Percentiles rank a stretch among this genome's conserved stretches.
Conservation (phyloP, 2,888 invertebrate species). For the Polydrusus cervinus region DNA sequence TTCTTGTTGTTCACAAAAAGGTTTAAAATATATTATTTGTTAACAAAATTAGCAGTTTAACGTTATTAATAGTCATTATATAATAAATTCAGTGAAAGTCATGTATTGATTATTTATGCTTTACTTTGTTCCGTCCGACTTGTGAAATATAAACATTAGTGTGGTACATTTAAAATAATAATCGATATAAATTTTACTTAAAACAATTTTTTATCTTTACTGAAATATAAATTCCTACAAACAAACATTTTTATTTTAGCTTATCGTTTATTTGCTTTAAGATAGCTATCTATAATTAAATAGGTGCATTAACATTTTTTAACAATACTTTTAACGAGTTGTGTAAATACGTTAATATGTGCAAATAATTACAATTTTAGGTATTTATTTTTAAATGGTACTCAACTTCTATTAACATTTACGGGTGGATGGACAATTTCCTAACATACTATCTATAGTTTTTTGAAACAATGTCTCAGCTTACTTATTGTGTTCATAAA, state of each 20-base stretch:
- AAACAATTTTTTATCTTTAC: background rate
- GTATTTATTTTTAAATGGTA: too few species aligned
- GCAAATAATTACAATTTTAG: too few species aligned
- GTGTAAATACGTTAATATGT: too few species aligned
- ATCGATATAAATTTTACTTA: background rate
- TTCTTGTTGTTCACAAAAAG: constrained; percentile 17
- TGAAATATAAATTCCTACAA: background rate
- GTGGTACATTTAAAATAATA: constrained; percentile 11
- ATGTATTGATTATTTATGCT: background rate
- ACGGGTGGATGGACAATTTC: too few species aligned
- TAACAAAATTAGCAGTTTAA: constrained; percentile 15
- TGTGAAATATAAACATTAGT: constrained; percentile 10
- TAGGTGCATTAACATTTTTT: constrained; percentile 2
- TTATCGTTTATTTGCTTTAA: constrained; percentile 4
- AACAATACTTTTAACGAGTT: background rate
- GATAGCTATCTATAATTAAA: background rate
- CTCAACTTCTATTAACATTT: too few species aligned
- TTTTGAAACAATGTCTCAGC: too few species aligned
- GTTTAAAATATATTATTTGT: constrained; percentile 16
- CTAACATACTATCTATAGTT: too few species aligned
- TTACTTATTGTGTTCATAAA: too few species aligned
- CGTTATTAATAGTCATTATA: constrained; percentile 3
- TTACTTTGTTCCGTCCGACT: constrained; percentile 3
- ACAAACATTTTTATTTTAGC: background rate
- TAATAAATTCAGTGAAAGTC: constrained; percentile 24